A percentile compares a stretch with the other conserved stretches of the same genome.
Conservation (phyloP, 1,140 invertebrate species). For the Campoletis sonorensis region DNA sequence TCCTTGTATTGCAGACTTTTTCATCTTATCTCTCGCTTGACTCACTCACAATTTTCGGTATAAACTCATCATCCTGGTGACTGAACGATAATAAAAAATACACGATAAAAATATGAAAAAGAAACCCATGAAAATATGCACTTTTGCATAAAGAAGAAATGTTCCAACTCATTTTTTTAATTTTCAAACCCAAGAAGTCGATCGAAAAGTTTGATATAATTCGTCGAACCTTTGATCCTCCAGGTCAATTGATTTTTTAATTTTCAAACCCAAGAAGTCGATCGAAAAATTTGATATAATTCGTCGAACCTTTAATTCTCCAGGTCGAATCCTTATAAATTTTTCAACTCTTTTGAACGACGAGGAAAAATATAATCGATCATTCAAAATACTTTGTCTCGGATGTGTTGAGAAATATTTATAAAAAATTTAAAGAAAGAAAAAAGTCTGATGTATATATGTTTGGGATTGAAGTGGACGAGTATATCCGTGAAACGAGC, state of each 20-base stretch:
- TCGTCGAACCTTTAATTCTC: too few species aligned
- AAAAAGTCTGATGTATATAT: background rate
- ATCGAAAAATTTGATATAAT: background rate
- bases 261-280: too few species aligned
- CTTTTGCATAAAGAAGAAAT: background rate
- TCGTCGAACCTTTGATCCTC: too few species aligned
- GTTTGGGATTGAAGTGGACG: slow-evolving; percentile 24
- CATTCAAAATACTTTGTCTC: too few species aligned
- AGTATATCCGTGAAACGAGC: slow-evolving; percentile 36
- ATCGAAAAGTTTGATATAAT: background rate
- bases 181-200: too few species aligned
- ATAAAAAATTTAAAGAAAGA: too few species aligned
- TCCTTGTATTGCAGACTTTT: too few species aligned
- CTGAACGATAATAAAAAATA: background rate
- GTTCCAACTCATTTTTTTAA: too few species aligned
- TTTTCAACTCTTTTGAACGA: background rate
- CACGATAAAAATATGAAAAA: background rate
- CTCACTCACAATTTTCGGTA: too few species aligned
- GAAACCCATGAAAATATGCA: background rate
- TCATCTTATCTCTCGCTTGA: too few species aligned
- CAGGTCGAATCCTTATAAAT: background rate
- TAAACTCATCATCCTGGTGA: background rate
- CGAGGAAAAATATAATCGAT: background rate
- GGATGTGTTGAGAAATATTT: too few species aligned
- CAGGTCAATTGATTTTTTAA: too few species aligned